phyloP scores from a whole-genome alignment of 2,797 vertebrate genomes.

The Acanthornis magna region DNA sequence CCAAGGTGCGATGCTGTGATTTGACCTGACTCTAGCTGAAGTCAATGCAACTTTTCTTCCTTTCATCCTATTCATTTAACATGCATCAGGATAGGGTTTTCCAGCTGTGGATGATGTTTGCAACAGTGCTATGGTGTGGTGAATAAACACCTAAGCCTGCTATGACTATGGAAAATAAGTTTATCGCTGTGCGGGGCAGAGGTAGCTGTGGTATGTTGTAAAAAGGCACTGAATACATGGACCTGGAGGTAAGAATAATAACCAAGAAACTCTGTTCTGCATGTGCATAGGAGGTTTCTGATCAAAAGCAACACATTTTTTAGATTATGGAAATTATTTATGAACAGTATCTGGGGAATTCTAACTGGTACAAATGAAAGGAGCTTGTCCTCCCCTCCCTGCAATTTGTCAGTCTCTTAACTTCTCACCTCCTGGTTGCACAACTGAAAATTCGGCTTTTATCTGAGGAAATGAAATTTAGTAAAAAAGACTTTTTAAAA shows the following conservation, averaged over 20 bases:
- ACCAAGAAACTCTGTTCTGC: background rate
- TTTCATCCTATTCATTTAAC: background rate
- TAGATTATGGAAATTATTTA: background rate
- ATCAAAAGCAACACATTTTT: background rate
- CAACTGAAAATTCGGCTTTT: slow-evolving; percentile 8
- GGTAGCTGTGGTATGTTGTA: background rate
- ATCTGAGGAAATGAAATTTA: slow-evolving; percentile 34
- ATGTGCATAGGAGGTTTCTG: background rate
- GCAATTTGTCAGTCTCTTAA: background rate
- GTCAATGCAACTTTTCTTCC: background rate
- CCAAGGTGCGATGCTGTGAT: background rate
- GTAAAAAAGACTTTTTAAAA: background rate
- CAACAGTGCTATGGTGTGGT: background rate
- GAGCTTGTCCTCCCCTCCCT: background rate
- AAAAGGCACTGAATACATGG: background rate
- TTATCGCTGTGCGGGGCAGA: background rate
- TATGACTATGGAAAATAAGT: background rate
- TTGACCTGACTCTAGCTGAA: background rate
- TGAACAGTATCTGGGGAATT: background rate
- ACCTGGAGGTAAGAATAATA: background rate
- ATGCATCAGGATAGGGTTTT: background rate
- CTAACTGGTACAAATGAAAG: background rate
- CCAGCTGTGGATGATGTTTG: background rate
- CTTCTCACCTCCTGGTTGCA: background rate
- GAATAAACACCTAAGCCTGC: background rate